Base-by-base conservation (phyloP, 2,113 vertebrate species). In the Argyrosomus japonicus region DNA sequence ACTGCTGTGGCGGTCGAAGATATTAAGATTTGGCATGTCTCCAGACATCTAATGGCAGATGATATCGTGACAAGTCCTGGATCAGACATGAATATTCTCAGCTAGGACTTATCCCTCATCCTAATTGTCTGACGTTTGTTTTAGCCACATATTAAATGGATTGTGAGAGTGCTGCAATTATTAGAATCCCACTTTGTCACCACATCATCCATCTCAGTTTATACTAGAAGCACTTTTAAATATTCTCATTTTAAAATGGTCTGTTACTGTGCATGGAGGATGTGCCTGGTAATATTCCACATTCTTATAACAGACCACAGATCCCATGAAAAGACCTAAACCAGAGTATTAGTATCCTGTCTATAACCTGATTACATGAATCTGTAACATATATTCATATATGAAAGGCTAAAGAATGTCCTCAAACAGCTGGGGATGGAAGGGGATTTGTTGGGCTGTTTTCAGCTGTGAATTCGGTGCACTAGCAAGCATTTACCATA, bases 111-210 rank as follows among this genome's bases (percentile, higher is more conserved):
- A 45, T 50, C 50, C 19, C 48, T 57, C 25, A 61, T 56, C 48
- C 17, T 79, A 54, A 86, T 81, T 67, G 60, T 83, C 62, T 54
- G 47, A 78, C 69, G 67, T 80, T 87, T 82, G 32, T 69, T 85
- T 84, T 78, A 40, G 65, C n/a, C 36, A 68, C 1, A 0, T 43
- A 19, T 73, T 77, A 67, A 67, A 54, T 32, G 58, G 74, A 53
- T 87, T 64, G 56, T 2, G 17, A n/a, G 19, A 32, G 32, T 61
- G 51, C 21, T 68, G 36, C 10, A 80, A 29, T 23, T 17, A 60
- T 75, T 72, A 23, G 14, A 76, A 43, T 65, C 56, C 21, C 25
- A 80, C 47, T 62, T 19, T 68, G 62, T 51, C 60, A 25, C 53
- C 54, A 48, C 71, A 68, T 79, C n/a, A 51, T 79, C 36, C 56